A percentile compares a stretch with the other conserved stretches of the same genome.
Conservation (phyloP, 1,140 invertebrate genomes). For the Samia ricini region DNA sequence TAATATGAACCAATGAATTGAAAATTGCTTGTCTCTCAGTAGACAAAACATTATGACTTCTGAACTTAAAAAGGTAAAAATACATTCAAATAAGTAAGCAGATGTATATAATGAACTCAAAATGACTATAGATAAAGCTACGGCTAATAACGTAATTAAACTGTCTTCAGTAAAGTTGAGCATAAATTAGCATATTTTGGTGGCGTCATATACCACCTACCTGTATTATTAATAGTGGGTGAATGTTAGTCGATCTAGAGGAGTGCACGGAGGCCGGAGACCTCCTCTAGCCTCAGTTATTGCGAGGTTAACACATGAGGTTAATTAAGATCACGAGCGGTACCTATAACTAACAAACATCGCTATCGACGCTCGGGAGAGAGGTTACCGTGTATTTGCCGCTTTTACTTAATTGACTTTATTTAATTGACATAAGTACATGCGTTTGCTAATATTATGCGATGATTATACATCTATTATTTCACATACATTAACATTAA, state of each 20-base stretch:
- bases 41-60: no score
- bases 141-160: slow-evolving; percentile 31
- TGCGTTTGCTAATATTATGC: slow-evolving; percentile 37
- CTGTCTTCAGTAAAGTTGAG: slow-evolving; percentile 43
- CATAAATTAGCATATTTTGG: slow-evolving; percentile 47
- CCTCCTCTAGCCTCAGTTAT: slow-evolving; percentile 35
- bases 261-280: slow-evolving; percentile 22
- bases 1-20: no score
- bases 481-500: no score
- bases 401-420: slow-evolving; percentile 56
- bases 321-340: slow-evolving; percentile 70
- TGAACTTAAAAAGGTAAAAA: not conserved
- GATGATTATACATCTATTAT: no score
- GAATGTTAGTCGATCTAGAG: slow-evolving; percentile 34
- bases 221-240: slow-evolving; percentile 39
- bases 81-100: not conserved
- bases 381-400: slow-evolving; percentile 54
- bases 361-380: slow-evolving; percentile 31
- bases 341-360: slow-evolving; percentile 60
- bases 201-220: slow-evolving; percentile 26
- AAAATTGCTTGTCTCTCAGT: no score
- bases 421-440: slow-evolving; percentile 53
- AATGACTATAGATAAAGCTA: not conserved
- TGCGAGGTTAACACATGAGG: slow-evolving; percentile 67
- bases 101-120: not conserved